Base-by-base conservation (phyloP, 2,113 vertebrate genomes). In the Mobula hypostoma region DNA sequence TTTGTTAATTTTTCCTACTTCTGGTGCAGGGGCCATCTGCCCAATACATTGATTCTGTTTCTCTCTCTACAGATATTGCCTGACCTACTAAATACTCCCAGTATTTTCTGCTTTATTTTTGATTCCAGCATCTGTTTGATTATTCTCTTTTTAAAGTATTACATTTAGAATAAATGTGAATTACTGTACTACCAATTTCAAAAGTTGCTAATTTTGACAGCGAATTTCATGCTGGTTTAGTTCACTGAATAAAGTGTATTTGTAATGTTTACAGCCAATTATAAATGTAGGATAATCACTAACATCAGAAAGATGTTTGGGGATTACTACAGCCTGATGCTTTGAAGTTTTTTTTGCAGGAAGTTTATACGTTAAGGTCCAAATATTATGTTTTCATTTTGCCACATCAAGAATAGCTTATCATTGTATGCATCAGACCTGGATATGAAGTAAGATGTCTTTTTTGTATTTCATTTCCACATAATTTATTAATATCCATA, bases 401-500 rank as follows among this genome's bases (percentile, higher is more conserved):
- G 97, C 97, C 97, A 96, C 97, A 97, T 97, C 97, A 96, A 95
- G 96, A 96, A 96, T 95, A 97, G 96, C 96, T 97, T 95, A 95
- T 97, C 95, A 97, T 96, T 96, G 96, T 96, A 98, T 97, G 96
- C 97, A 97, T 97, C 97, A 98, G 95, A 95, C 96, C 96, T 96
- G 97, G 97, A 97, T 97, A 96, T 95, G 96, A 96, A 97, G 95
- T 95, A 95, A 96, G 96, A 96, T 95, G 97, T 96, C 96, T 95
- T 97, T 97, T 97, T 97, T 97, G 97, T 97, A 97, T 97, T 97
- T 98, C 97, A 97, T 97, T 97, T 97, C 96, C 95, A 95, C 96
- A 96, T 97, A 97, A 98, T 97, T 97, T 98, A 98, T 98, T 97
- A 98, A 98, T 98, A 97, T 97, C 97, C 96, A 97, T 96, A 95